Conservation (phyloP, 2,888 invertebrate species). For the Lasioglossum oenotherae region DNA sequence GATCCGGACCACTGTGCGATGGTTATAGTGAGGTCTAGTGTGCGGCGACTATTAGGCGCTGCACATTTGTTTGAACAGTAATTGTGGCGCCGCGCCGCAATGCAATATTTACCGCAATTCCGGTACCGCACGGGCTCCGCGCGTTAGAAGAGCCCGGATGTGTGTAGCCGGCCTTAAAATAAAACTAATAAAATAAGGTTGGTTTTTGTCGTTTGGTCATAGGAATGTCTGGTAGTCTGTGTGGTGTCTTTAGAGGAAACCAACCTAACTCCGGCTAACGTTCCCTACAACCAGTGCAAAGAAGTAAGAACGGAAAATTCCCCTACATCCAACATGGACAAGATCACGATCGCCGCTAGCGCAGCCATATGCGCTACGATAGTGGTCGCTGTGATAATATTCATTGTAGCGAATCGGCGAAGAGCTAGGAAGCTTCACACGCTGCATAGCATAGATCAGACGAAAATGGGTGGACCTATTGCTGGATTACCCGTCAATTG, state of each 20-base stretch:
- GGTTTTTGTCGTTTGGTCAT: slow-evolving; percentile 70
- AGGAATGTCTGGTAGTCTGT: slow-evolving; percentile 97
- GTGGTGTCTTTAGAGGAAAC: slow-evolving; percentile 96
- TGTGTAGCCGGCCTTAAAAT: neutral
- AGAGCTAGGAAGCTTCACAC: slow-evolving; percentile 91
- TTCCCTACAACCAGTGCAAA: slow-evolving; percentile 94
- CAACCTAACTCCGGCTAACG: slow-evolving; percentile 93
- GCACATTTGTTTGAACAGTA: too few species aligned
- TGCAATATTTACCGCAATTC: too few species aligned
- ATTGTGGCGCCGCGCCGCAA: too few species aligned
- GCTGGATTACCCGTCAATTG: slow-evolving; percentile 92
- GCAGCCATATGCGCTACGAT: slow-evolving; percentile 97
- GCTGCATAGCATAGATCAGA: slow-evolving; percentile 87
- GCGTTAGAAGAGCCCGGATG: too few species aligned
- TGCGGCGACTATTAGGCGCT: too few species aligned
- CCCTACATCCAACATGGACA: slow-evolving; percentile 96
- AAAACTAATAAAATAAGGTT: neutral
- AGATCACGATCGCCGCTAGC: slow-evolving; percentile 96
- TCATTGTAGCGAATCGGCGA: slow-evolving; percentile 93
- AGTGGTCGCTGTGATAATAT: slow-evolving; percentile 94
- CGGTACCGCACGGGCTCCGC: too few species aligned
- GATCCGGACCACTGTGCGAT: too few species aligned
- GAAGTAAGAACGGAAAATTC: slow-evolving; percentile 95
- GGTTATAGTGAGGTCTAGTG: too few species aligned
- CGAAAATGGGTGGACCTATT: slow-evolving; percentile 89